Evolutionary conservation across 2,797 vertebrate genomes (phyloP).

Genomic region (Xyrichtys novacula): DNA sequence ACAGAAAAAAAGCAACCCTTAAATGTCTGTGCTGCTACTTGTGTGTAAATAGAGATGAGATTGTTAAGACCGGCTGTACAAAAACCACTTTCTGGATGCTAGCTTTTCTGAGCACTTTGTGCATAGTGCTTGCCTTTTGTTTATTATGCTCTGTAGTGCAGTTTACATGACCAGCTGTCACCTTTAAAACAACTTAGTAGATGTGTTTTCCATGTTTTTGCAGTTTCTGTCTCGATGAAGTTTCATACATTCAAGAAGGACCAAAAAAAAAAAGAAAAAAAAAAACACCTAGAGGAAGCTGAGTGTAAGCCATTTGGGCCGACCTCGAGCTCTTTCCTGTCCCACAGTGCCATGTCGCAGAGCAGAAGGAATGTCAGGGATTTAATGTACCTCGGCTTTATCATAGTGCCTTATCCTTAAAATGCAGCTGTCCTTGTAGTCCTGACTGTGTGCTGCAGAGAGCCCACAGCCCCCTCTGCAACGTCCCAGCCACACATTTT

Average conservation of each 20-base stretch:
- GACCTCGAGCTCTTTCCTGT: slow-evolving; percentile 81
- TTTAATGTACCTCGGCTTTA: slow-evolving; percentile 99
- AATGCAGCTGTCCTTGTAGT: slow-evolving; percentile 83
- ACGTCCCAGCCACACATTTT: slow-evolving; percentile 70
- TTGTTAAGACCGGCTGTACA: slow-evolving; percentile 58
- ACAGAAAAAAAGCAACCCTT: slow-evolving; percentile 47
- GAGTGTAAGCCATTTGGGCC: slow-evolving; percentile 70
- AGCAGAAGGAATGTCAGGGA: slow-evolving; percentile 99
- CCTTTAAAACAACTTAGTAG: slow-evolving; percentile 46
- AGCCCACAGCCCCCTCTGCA: slow-evolving; percentile 61
- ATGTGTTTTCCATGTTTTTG: slow-evolving; percentile 30
- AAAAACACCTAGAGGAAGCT: slow-evolving; percentile 82
- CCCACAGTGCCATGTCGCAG: slow-evolving; percentile 92
- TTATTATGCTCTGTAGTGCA: slow-evolving; percentile 62
- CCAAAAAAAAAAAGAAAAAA: no score
- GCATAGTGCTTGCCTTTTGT: slow-evolving; percentile 72
- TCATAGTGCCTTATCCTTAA: slow-evolving; percentile 98
- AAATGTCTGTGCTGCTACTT: slow-evolving; percentile 73
- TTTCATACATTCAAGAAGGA: slow-evolving; percentile 74
- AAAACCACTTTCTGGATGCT: slow-evolving; percentile 51
- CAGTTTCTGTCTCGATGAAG: slow-evolving; percentile 58
- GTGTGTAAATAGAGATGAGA: slow-evolving; percentile 67
- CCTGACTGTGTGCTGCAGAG: slow-evolving; percentile 69
- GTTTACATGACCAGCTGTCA: slow-evolving; percentile 55
- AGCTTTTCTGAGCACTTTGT: slow-evolving; percentile 71